Conservation (phyloP, 2,113 vertebrate species). For the Prolemur simus region DNA sequence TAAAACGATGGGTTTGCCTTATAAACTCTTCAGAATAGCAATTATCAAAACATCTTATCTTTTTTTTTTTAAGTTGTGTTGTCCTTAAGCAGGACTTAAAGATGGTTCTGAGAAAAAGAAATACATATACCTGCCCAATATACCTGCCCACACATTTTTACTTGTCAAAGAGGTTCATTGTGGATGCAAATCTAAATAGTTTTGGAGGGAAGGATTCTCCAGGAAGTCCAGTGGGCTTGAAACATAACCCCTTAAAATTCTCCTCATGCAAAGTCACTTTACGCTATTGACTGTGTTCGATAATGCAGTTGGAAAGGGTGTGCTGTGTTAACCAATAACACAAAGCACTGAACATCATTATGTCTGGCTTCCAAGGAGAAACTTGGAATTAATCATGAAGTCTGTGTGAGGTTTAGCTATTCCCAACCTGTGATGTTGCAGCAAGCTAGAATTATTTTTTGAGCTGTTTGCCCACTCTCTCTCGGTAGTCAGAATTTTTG, state of each 20-base stretch:
- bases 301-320: conserved; percentile 72
- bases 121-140: neutral
- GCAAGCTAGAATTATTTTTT: conserved; percentile 84
- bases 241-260: conserved; percentile 54
- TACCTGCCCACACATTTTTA: neutral
- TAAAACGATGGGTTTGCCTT: conserved; percentile 30
- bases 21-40: conserved; percentile 19
- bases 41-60: neutral
- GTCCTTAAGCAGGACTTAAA: neutral
- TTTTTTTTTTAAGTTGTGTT: neutral
- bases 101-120: neutral
- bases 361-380: conserved; percentile 78
- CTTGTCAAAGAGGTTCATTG: conserved; percentile 2
- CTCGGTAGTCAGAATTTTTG: conserved; percentile 82
- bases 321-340: conserved; percentile 67
- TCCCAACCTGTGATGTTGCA: conserved; percentile 81
- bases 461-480: conserved; percentile 83
- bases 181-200: conserved; percentile 15
- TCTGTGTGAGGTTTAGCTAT: conserved; percentile 79
- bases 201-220: conserved; percentile 39
- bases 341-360: conserved; percentile 69
- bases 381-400: conserved; percentile 80
- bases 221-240: conserved; percentile 6
- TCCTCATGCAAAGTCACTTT: conserved; percentile 50
- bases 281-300: conserved; percentile 52